Base-by-base conservation (phyloP, 2,113 vertebrate species). In the Leuciscus idus region DNA sequence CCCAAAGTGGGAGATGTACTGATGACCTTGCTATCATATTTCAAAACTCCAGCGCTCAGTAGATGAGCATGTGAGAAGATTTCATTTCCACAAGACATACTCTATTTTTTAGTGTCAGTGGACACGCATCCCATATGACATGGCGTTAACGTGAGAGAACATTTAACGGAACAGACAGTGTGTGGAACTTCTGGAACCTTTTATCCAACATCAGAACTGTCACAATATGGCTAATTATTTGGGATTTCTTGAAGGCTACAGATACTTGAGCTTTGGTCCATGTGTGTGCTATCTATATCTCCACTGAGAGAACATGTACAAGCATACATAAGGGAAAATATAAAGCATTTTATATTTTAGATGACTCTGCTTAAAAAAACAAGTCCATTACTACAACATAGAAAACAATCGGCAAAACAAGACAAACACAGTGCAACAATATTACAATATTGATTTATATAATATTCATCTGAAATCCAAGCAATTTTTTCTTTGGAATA, bases 1-100 rank as follows among this genome's bases (percentile, higher is more conserved):
- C 64, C 23, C 23, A 12, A 59, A 89, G 83, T 86, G 43, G 62
- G 73, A 61, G 73, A 87, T 87, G 85, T 87, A 75, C 79, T 72
- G 43, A 79, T 89, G 86, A 87, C 88, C 83, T 89, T 89, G 72
- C 72, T 64, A 89, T 89, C 86, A 83, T 84, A 76, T 89, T 89
- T 89, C 85, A 87, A 76, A 85, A 83, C 55, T 89, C 78, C 86
- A 87, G 73, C 78, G 36, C 57, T 78, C 76, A n/a, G 66, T 75
- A 74, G 48, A 76, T 57, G 72, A 87, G 61, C 59, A 46, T 62
- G 59, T 77, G 70, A 81, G 39, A 39, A 33, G 72, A 85, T 87
- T 59, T 82, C 43, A 72, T 84, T 87, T 87, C 70, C 26, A 46
- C 52, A 30, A 61, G 81, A 70, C 52, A 62, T 15, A 77, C 36